Evolutionary conservation across 2,113 vertebrate species (phyloP).

Genomic region (Bubalus kerabau): DNA sequence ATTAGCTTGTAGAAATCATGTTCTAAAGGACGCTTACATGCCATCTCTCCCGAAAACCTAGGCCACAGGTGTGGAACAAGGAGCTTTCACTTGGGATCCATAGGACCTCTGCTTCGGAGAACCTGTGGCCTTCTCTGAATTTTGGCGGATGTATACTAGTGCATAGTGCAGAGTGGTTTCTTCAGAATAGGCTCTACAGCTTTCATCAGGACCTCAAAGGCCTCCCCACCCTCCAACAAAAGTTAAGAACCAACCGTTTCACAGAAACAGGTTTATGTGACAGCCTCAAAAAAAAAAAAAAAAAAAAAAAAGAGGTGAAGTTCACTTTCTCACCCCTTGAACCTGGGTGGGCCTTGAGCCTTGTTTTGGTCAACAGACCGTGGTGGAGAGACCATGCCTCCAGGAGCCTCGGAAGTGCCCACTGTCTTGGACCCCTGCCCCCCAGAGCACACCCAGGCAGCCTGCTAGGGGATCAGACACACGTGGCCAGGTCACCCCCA

Average conservation of each 20-base stretch:
- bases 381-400: neutral
- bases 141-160: neutral
- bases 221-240: neutral
- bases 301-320: neutral
- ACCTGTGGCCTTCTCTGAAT: neutral
- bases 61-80: neutral
- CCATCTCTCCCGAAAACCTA: neutral
- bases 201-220: neutral
- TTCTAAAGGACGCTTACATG: neutral
- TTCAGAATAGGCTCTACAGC: neutral
- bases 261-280: neutral
- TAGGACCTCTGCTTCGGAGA: neutral
- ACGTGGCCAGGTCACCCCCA: fast-evolving
- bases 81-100: neutral
- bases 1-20: neutral
- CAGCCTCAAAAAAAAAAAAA: neutral
- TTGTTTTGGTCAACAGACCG: neutral
- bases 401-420: neutral
- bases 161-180: neutral
- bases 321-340: neutral
- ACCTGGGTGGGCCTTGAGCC: neutral
- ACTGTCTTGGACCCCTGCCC: neutral
- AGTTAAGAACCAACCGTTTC: neutral
- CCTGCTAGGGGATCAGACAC: neutral
- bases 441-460: neutral